Percentiles rank a stretch among this genome's conserved stretches.
phyloP scores from a whole-genome alignment of 1,140 invertebrate genomes.

The Steinernema khuongi region DNA sequence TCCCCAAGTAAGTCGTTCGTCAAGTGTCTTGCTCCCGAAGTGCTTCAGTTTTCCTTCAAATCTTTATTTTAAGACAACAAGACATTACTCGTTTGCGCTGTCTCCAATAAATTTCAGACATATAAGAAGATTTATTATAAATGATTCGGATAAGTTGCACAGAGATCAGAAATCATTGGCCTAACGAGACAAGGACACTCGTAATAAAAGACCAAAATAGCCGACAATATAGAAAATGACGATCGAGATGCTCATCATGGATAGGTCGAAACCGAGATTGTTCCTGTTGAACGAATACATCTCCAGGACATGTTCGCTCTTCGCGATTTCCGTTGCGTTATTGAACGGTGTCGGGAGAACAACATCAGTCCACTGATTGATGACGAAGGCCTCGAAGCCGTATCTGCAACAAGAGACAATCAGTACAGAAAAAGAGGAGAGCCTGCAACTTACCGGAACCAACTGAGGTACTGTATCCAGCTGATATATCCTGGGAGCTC shows the following conservation, averaged over 20 bases:
- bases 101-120: no score
- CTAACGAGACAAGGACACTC: not conserved
- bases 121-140: no score
- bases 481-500: constrained; percentile 47
- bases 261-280: not conserved
- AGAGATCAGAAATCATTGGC: no score
- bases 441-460: constrained; percentile 45
- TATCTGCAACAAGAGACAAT: constrained; percentile 39
- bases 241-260: not conserved
- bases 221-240: not conserved
- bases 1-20: no score
- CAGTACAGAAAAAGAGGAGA: not conserved
- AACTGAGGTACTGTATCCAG: constrained; percentile 54
- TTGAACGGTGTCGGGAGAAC: not conserved
- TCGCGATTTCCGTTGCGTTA: not conserved
- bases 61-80: no score
- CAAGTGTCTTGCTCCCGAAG: no score
- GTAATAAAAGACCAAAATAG: not conserved
- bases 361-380: constrained; percentile 51
- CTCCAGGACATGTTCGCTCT: not conserved
- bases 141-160: no score
- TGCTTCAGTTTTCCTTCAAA: no score
- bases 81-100: no score
- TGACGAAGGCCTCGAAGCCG: constrained; percentile 55
- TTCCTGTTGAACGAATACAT: not conserved